These are phyloP conservation scores for Raillietiella orientalis DNA, from an alignment of 2,888 invertebrate genomes.

Conservation along the genomic window DNA sequence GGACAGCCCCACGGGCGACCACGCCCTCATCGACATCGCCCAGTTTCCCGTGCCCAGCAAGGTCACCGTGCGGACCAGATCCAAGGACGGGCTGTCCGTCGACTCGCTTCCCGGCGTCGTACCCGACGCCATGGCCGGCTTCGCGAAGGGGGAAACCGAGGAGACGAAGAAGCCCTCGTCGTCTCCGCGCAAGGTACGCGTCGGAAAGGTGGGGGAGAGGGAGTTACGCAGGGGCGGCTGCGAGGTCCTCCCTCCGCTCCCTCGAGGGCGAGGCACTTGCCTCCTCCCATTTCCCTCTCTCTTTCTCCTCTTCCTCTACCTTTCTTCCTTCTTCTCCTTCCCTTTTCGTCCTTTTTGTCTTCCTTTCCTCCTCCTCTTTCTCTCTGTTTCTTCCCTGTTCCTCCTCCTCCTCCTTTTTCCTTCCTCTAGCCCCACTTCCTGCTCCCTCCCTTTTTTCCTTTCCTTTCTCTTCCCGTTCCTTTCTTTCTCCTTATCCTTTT, in stretches of 20 bases:
- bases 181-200: no score
- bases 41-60: conserved; percentile 75
- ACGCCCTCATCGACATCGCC: conserved; percentile 78
- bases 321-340: no score
- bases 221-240: neutral
- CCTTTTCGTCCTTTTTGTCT: no score
- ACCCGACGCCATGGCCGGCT: conserved; percentile 4
- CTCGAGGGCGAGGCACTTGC: no score
- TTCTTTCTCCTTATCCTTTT: no score
- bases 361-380: no score
- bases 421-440: neutral
- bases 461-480: no score
- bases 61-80: conserved; percentile 86
- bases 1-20: conserved; percentile 73
- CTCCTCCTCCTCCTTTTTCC: no score
- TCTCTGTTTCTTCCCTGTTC: no score
- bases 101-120: conserved; percentile 34
- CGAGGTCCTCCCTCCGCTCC: conserved; percentile 1
- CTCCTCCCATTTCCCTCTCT: no score
- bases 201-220: conserved; percentile 1
- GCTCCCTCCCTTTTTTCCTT: conserved; percentile 2
- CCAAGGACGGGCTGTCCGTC: conserved; percentile 63
- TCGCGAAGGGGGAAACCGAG: conserved; percentile 4
- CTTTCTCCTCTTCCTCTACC: no score
- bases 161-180: no score